These are phyloP conservation scores for Cantharis rufa DNA, from an alignment of 2,888 invertebrate species.

Conservation along the genomic window DNA sequence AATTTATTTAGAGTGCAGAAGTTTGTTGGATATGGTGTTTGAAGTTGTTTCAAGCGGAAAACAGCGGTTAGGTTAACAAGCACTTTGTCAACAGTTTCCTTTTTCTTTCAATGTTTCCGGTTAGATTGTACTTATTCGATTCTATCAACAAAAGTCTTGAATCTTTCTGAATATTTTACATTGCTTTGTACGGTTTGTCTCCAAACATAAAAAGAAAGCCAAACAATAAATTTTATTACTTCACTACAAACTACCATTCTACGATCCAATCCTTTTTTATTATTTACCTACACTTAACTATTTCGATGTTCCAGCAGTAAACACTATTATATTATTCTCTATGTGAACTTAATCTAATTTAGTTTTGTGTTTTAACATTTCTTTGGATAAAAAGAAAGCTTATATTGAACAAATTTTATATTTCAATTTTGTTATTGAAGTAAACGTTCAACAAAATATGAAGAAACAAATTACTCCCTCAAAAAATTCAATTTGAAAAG, in stretches of 20 bases:
- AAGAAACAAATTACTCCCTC: conserved; percentile 21
- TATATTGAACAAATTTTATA: conserved; percentile 5
- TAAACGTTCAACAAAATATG: conserved; percentile 20
- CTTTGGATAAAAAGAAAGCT: neutral
- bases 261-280: neutral
- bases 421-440: conserved; percentile 17
- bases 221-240: neutral
- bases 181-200: neutral
- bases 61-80: conserved; percentile 30
- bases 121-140: conserved; percentile 14
- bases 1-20: conserved; percentile 27
- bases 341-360: neutral
- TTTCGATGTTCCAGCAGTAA: neutral
- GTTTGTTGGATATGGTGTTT: conserved; percentile 27
- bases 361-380: neutral
- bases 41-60: conserved; percentile 27
- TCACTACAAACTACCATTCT: neutral
- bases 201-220: neutral
- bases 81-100: conserved; percentile 30
- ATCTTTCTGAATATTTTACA: conserved; percentile 10
- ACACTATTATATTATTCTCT: neutral
- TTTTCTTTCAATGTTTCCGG: conserved; percentile 23
- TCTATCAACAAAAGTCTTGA: conserved; percentile 14
- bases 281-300: neutral
- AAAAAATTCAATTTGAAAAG: conserved; percentile 25